Evolutionary conservation across 2,113 vertebrate species (phyloP), one percentile per base, ranked within the genome.

Genomic region (Lepus timidus): DNA sequence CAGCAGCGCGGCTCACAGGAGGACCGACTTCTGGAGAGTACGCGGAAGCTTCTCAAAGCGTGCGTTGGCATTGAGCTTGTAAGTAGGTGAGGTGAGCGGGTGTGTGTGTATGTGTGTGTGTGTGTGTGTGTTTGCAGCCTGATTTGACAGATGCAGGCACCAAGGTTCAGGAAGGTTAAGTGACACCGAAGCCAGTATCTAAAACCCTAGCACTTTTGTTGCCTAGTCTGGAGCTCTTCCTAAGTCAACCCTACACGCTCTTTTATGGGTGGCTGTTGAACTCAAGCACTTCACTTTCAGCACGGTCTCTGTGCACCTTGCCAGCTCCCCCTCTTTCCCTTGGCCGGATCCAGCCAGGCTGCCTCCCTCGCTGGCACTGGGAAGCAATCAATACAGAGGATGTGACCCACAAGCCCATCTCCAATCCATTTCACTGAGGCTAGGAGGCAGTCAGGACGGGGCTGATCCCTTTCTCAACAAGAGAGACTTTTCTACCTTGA

Each of bases 111-210:
- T n/a, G n/a, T n/a, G 44, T 44, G 44, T 44, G 7, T 44, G 44
- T 44, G 44, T 44, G 44, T 44, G 44, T 44, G 44, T 44, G 44
- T 44, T 23, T 52, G n/a, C 31, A 9, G 20, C 12, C 44, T 55
- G 71, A 44, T 55, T 88, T 83, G 89, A 76, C 19, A 62, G 87
- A 51, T 65, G 68, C 61, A 81, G 68, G 90, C 81, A 89, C 23
- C 55, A 10, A 94, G 52, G n/a, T 67, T 80, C 33, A 12, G 23
- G n/a, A 82, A 92, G 29, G 29, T 58, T 52, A 25, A 16, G 14
- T 16, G 78, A 55, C 33, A 36, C 5, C 13, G 33, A 67, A 65
- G n/a, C n/a, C 16, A 85, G 58, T 29, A n/a, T 44, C 64, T 74
- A 7, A 58, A 87, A 85, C 9, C 3, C 33, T 12, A 36, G 39